phyloP scores from a whole-genome alignment of 2,888 invertebrate species.

The Noctua pronuba region DNA sequence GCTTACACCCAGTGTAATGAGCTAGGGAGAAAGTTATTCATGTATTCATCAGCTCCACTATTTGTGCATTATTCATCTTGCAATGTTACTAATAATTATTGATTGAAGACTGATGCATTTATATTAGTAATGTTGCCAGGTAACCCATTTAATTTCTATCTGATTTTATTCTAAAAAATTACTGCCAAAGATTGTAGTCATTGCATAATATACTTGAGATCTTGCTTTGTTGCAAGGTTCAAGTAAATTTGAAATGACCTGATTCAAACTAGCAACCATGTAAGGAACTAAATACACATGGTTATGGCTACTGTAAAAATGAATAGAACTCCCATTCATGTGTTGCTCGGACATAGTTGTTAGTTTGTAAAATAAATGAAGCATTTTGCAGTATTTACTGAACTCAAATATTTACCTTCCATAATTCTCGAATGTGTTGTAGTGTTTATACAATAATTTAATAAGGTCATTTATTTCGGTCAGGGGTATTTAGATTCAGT shows the following conservation, averaged over 20 bases:
- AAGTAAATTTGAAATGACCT: constrained; percentile 22
- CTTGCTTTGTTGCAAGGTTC: constrained; percentile 8
- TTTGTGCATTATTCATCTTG: constrained; percentile 55
- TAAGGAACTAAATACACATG: constrained; percentile 1
- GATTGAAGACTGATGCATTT: constrained; percentile 85
- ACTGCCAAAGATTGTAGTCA: constrained; percentile 62
- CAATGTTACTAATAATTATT: constrained; percentile 62
- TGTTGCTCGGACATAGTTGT: constrained; percentile 25
- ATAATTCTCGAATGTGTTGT: constrained; percentile 40
- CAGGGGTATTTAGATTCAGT: constrained; percentile 62
- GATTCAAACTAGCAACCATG: constrained; percentile 17
- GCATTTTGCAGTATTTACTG: constrained; percentile 55
- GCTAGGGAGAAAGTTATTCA: constrained; percentile 67
- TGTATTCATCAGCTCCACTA: constrained; percentile 60
- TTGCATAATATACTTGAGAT: constrained; percentile 29
- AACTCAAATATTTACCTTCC: constrained; percentile 50
- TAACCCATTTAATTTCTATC: constrained; percentile 27
- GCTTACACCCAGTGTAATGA: constrained; percentile 68
- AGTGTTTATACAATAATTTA: constrained; percentile 51
- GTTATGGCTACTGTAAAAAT: constrained; percentile 1
- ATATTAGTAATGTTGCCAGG: constrained; percentile 65
- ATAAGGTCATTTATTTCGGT: constrained; percentile 67
- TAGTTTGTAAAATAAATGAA: constrained; percentile 39
- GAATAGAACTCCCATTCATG: neutral
- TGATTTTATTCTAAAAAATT: constrained; percentile 46